Conservation (phyloP, 2,113 vertebrate species). For the Merops nubicus region DNA sequence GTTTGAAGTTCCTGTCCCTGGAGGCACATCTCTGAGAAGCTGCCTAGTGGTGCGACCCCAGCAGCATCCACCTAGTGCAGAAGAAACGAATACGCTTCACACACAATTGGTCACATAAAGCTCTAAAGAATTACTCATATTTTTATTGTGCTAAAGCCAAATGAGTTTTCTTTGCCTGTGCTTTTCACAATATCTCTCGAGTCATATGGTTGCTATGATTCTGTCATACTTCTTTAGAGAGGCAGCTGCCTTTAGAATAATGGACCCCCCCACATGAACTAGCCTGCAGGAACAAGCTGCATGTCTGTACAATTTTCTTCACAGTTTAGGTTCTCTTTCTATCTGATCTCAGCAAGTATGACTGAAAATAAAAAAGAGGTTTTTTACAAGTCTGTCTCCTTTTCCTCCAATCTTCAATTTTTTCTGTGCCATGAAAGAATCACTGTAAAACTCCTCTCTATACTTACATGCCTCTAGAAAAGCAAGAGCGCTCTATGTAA, state of each 20-base stretch:
- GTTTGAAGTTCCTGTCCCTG: slow-evolving; percentile 21
- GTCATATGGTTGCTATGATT: neutral
- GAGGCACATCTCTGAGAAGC: slow-evolving; percentile 41
- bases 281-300: neutral
- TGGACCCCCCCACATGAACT: neutral
- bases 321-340: neutral
- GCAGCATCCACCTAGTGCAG: neutral
- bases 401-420: neutral
- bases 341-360: neutral
- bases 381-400: neutral
- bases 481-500: neutral
- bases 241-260: neutral
- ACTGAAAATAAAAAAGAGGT: neutral
- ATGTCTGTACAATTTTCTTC: neutral
- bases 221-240: neutral
- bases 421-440: neutral
- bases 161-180: neutral
- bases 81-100: neutral
- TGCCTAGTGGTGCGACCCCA: slow-evolving; percentile 38
- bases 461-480: neutral
- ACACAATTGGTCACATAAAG: neutral
- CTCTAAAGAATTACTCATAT: neutral
- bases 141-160: neutral
- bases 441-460: neutral
- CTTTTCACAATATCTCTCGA: neutral